A percentile compares a stretch with the other conserved stretches of the same genome.
Conservation (phyloP, 2,797 vertebrate species). For the Pantherophis vulpinus region DNA sequence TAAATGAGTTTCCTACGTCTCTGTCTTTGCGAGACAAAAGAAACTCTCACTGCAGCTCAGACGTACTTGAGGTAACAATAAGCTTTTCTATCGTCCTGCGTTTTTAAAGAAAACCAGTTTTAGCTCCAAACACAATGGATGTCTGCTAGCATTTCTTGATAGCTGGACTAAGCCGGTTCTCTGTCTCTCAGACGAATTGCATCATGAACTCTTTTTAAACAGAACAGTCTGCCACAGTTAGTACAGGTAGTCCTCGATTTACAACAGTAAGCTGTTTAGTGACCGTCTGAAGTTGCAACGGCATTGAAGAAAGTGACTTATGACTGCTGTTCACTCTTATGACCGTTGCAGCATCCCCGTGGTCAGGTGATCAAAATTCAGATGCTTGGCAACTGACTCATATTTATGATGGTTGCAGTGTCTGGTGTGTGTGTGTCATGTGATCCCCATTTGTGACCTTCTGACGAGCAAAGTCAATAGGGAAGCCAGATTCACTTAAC, state of each 20-base stretch:
- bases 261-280: background rate
- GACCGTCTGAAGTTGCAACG: accelerated
- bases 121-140: background rate
- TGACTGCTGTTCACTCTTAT: background rate
- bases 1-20: background rate
- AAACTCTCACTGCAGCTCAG: background rate
- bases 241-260: background rate
- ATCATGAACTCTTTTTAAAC: background rate
- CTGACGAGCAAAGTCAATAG: background rate
- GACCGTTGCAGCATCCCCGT: background rate
- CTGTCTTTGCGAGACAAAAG: background rate
- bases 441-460: background rate
- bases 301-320: background rate
- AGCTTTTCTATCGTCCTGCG: background rate
- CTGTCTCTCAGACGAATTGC: background rate
- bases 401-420: background rate
- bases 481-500: background rate
- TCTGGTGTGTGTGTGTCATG: too few species aligned
- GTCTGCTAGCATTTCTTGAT: background rate
- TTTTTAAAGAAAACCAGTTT: background rate
- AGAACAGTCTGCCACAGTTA: background rate
- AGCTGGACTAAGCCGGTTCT: background rate
- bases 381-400: background rate
- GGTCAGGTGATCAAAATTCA: background rate
- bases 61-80: background rate